phyloP scores from a whole-genome alignment of 2,888 invertebrate species.

The Zaprionus bogoriensis region DNA sequence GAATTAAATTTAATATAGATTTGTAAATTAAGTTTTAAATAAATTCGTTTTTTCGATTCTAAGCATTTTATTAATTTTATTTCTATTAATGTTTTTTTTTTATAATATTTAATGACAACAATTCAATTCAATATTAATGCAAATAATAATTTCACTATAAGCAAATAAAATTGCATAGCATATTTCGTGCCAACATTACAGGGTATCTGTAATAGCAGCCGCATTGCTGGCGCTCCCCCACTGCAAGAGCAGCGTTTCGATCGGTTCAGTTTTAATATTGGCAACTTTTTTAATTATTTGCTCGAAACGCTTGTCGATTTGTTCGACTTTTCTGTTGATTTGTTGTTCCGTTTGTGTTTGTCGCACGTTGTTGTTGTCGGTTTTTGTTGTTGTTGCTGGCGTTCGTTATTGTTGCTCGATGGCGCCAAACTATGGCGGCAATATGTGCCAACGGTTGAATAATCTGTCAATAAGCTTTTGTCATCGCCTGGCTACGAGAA shows the following conservation, averaged over 20 bases:
- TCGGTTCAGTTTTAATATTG: slow-evolving; percentile 78
- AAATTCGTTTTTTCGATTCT: too few species aligned
- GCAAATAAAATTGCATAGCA: too few species aligned
- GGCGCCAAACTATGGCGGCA: slow-evolving; percentile 75
- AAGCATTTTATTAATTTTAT: too few species aligned
- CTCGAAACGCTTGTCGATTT: slow-evolving; percentile 73
- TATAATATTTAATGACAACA: too few species aligned
- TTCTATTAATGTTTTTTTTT: too few species aligned
- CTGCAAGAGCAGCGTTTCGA: slow-evolving; percentile 33
- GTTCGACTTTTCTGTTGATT: slow-evolving; percentile 67
- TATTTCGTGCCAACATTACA: too few species aligned
- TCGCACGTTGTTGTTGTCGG: slow-evolving; percentile 9
- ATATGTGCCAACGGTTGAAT: slow-evolving; percentile 79
- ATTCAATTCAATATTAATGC: too few species aligned
- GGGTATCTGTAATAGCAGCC: too few species aligned
- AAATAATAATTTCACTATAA: too few species aligned
- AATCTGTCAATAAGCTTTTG: slow-evolving; percentile 79
- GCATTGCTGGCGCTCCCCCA: too few species aligned
- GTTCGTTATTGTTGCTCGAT: slow-evolving; percentile 41
- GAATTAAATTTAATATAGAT: too few species aligned
- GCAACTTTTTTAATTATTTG: slow-evolving; percentile 82
- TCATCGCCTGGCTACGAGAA: slow-evolving; percentile 59
- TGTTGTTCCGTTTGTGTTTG: slow-evolving; percentile 37
- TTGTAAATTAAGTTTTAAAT: too few species aligned
- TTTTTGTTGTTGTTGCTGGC: slow-evolving; percentile 25